Base-by-base conservation (phyloP, 2,113 vertebrate genomes). In the Acanthochromis polyacanthus region DNA sequence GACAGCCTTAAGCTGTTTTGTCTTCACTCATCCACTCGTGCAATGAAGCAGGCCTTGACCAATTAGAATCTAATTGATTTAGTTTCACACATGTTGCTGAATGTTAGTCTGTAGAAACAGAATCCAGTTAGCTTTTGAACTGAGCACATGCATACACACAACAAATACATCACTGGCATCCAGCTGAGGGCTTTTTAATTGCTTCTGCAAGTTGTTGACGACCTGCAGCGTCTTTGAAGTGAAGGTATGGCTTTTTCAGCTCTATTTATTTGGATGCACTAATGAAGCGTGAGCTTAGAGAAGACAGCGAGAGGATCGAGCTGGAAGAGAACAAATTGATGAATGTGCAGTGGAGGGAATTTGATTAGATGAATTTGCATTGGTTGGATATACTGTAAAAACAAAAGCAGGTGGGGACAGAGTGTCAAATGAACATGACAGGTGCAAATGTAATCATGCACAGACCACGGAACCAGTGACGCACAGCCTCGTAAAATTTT, bases 161-260 rank as follows among this genome's bases (percentile, higher is more conserved):
- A 52, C 69, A 77, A 64, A 84, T 75, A 43, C 61, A 73, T 67
- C 81, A 51, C 16, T 58, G 43, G 11, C 32, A 76, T 89, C 80
- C 71, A 59, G 32, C 71, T n/a, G 40, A 62, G 61, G 65, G 46
- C 53, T 79, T 66, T 80, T 88, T 87, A 90, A 91, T 92, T 91
- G 83, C 87, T 81, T 32, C 28, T 79, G 75, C 58, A 72, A 69
- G 70, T 81, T 76, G 71, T 81, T 84, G 81, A 80, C 81, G 91
- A 68, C 60, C 73, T 73, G 62, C 67, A 38, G 56, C 71, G 72
- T 69, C 82, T 92, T 91, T 91, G 82, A 92, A 87, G 79, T 74
- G 57, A 86, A 81, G 75, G 75, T 90, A 75, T 70, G 67, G 48
- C 64, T 86, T 79, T 66, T 67, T 68, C 63, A 65, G 25, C 75